Evolutionary conservation across 2,113 vertebrate species (phyloP), one percentile per base, ranked within the genome.

Genomic region (Phyllostomus discolor): DNA sequence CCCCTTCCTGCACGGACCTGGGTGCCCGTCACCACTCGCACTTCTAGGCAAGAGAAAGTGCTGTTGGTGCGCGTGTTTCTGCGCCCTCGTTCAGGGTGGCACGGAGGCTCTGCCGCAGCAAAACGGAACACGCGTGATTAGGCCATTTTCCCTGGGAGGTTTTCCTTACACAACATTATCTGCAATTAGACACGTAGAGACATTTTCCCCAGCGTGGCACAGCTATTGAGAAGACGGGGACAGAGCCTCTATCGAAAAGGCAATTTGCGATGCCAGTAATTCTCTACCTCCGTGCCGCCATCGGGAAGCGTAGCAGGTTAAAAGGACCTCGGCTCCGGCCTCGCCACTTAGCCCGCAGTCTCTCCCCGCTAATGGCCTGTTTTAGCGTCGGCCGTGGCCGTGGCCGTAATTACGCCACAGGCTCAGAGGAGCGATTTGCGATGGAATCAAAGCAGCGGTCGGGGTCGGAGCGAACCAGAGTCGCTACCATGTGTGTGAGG

Each of bases 101-200:
- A 52, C 24, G 41, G 57, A 81, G 43, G 43, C 26, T 62, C 83
- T 64, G 91, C 78, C 92, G 89, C 90, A 96, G 85, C 88, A 83
- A 91, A 73, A 75, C 57, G 1, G 82, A 81, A 38, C 50, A 20
- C 70, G 69, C 66, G 88, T 96, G 84, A 95, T 90, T 76, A 95
- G 80, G 48, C 75, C 41, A 35, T 91, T 97, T 92, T 95, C 83
- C 59, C 62, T 22, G 82, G 54, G 64, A 97, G 66, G 66, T 73
- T 94, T 95, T 96, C 82, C 87, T 96, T 88, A 72, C 79, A 46
- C 70, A 95, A 96, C 97, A 97, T 97, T 75, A 95, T 93, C 83
- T 72, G 76, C 86, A 96, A 97, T 97, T 97, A 97, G 96, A 97
- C 96, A 92, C 28, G 24, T 17, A 76, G 86, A 94, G 91, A 97